Conservation (phyloP, 1,140 invertebrate genomes). For the Bombus sibiricus region DNA sequence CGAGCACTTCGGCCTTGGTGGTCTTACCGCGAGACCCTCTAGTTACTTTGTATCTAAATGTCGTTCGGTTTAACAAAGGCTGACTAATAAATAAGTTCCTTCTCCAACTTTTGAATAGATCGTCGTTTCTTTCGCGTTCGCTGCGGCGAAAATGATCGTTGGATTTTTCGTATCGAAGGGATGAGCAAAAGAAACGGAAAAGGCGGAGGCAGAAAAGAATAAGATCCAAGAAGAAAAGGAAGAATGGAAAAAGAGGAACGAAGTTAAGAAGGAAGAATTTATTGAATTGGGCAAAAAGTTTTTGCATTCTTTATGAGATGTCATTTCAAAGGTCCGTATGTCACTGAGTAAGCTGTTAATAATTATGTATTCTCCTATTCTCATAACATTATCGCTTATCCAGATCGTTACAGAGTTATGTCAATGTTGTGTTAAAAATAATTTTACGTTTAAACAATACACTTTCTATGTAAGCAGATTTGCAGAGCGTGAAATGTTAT, state of each 20-base stretch:
- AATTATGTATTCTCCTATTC: not conserved
- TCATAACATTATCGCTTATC: not conserved
- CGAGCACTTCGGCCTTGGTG: not conserved
- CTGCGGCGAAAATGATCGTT: not conserved
- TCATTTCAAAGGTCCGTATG: too few relatives aligned
- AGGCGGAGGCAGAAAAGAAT: not conserved
- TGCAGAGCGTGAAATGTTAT: not conserved
- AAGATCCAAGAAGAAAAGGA: not conserved
- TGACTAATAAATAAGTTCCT: slow-evolving; percentile 23
- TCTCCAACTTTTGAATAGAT: not conserved
- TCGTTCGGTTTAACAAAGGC: slow-evolving; percentile 24
- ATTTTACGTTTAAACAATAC: not conserved
- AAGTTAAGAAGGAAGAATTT: not conserved
- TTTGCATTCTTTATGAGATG: not conserved
- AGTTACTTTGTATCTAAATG: slow-evolving; percentile 21
- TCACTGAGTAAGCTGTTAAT: not conserved
- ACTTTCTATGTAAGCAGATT: not conserved
- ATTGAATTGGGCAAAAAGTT: not conserved
- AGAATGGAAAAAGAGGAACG: not conserved
- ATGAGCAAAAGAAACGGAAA: not conserved
- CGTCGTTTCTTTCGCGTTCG: not conserved
- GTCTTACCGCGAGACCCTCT: not conserved
- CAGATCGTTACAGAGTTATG: not conserved
- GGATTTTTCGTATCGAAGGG: not conserved
- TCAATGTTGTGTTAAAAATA: not conserved